Evolutionary conservation across 2,797 vertebrate genomes (phyloP), one percentile per base, ranked within the genome.

Genomic region (Muraenolepis orangiensis): DNA sequence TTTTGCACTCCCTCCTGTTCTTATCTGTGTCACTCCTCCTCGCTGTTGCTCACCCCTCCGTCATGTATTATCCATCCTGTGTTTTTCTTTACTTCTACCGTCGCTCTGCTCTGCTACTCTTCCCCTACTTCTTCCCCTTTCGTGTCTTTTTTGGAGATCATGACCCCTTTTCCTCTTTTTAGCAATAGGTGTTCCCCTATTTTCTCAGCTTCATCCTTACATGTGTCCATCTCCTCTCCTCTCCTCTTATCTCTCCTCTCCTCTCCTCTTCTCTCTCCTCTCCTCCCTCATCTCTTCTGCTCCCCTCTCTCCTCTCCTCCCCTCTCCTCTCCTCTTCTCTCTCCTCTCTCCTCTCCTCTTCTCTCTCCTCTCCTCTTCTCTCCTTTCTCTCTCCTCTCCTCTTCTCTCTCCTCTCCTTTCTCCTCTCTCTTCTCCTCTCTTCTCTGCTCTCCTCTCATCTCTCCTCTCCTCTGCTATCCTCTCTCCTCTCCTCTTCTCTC

Each of bases 401-500:
- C n/a, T n/a, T n/a, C 69, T 70, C 64, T 31, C 34, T 66, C 72
- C 14, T 14, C 11, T 76, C 16, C 6, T 26, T 78, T 69, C 38
- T n/a, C 14, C 26, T 67, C 66, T 32, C 12, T 68, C 8, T 26
- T 78, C 69, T 42, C 38, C 30, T 29, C 13, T 29, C 32, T 18
- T 69, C 18, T 69, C 67, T 34, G 18, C 66, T 70, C 80, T 72
- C 36, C 72, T 76, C 16, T 18, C 67, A 6, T 5, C 28, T 7
- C 31, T 80, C 80, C 20, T 16, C 7, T 72, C 80, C 74, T 16
- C 68, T 66, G 10, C 26, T n/a, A 36, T 23, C 29, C 32, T 4
- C 20, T 36, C 82, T 61, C 64, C 86, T 87, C 84, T 84, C 88
- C 87, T 74, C 79, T 82, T 74, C 83, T 66, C 68, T 78, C 81